Conservation (phyloP, 2,113 vertebrate species). For the Indicator maculatus region DNA sequence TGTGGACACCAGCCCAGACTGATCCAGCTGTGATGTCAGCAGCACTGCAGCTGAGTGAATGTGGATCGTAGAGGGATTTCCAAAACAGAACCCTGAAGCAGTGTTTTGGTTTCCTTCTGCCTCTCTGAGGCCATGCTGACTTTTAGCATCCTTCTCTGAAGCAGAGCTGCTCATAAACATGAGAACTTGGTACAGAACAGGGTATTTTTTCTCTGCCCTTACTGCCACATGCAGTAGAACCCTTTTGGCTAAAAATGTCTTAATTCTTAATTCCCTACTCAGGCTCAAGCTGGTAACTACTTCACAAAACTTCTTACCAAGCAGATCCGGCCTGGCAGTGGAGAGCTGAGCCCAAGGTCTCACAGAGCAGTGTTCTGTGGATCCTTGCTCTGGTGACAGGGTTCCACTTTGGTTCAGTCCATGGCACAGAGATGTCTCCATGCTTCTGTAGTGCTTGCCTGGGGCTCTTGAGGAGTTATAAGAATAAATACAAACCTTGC, state of each 20-base stretch:
- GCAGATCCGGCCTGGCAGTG: not conserved
- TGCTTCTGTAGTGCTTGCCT: not conserved
- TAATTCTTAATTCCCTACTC: not conserved
- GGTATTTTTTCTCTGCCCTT: not conserved
- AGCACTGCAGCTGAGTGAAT: not conserved
- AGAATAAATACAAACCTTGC: not conserved
- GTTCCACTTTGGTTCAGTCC: not conserved
- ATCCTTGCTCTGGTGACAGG: not conserved
- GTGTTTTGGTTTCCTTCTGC: not conserved
- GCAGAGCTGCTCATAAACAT: not conserved
- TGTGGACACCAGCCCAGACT: not conserved
- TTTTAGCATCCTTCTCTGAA: not conserved
- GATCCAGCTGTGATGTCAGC: not conserved
- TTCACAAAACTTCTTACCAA: not conserved
- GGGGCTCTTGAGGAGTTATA: not conserved
- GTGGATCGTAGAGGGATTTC: not conserved
- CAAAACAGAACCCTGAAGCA: not conserved
- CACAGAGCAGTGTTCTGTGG: not conserved
- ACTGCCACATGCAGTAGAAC: not conserved
- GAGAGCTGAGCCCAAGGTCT: not conserved
- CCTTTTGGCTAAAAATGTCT: not conserved
- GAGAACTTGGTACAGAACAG: not conserved
- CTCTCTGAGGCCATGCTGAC: not conserved
- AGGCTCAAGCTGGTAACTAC: not conserved
- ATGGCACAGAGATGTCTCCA: not conserved